Evolutionary conservation across 2,797 vertebrate species (phyloP).

Genomic region (Lacerta viridis): DNA sequence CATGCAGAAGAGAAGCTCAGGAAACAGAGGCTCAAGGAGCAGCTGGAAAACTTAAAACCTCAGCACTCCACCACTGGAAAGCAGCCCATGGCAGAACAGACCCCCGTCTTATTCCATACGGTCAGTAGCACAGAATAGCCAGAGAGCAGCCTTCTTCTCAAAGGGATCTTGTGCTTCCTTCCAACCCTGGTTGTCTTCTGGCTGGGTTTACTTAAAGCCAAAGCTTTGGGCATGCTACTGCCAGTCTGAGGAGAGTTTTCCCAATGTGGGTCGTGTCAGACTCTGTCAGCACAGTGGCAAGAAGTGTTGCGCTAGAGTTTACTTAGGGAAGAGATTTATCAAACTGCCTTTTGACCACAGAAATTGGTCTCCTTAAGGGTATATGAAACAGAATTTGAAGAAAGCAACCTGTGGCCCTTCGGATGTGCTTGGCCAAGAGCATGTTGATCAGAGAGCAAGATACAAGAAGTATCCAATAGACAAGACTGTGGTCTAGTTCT

Average conservation of each 20-base stretch:
- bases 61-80: conserved; percentile 71
- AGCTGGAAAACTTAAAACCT: conserved; percentile 76
- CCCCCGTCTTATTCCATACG: conserved; percentile 77
- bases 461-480: not conserved
- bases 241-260: not conserved
- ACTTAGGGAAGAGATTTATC: not conserved
- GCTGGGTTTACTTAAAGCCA: not conserved
- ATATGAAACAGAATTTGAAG: too few relatives aligned
- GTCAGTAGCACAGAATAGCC: conserved; percentile 67
- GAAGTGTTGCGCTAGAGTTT: too few relatives aligned
- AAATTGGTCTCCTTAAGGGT: not conserved
- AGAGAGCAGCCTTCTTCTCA: not conserved
- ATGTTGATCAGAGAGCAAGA: not conserved
- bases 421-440: not conserved
- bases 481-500: too few relatives aligned
- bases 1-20: conserved; percentile 59
- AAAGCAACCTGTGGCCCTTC: not conserved
- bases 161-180: not conserved
- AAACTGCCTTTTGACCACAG: not conserved
- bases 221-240: not conserved
- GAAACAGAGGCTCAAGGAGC: conserved; percentile 68
- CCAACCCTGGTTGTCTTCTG: not conserved
- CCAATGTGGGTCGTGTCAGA: not conserved
- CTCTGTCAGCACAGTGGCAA: not conserved
- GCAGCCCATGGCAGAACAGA: conserved; percentile 78